Percentiles rank a stretch among this genome's conserved stretches.
Conservation (phyloP, 2,113 vertebrate genomes). For the Catagonus wagneri region DNA sequence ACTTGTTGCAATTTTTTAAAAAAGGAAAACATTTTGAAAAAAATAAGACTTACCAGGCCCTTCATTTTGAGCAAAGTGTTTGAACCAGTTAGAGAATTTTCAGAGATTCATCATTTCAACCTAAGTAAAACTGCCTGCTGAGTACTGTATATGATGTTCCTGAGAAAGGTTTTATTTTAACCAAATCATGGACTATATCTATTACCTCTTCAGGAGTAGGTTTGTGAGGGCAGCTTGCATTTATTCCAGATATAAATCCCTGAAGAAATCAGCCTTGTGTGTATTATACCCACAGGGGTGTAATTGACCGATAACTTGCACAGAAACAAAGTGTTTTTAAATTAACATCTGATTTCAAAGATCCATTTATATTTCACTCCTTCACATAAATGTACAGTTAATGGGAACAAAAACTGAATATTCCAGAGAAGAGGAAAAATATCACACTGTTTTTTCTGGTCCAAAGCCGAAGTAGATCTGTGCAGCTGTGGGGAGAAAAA, state of each 20-base stretch:
- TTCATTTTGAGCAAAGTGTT: neutral
- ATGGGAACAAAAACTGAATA: constrained; percentile 36
- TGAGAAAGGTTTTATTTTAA: neutral
- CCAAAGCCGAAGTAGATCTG: constrained; percentile 18
- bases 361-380: constrained; percentile 11
- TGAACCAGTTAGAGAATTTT: neutral
- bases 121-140: neutral
- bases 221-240: neutral
- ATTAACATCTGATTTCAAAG: constrained; percentile 35
- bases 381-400: constrained; percentile 48
- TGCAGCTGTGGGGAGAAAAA: neutral
- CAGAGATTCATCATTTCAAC: neutral
- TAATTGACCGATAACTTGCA: neutral
- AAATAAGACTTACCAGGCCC: neutral
- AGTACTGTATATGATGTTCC: neutral
- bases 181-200: neutral
- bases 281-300: neutral
- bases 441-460: constrained; percentile 22
- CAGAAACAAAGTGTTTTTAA: constrained; percentile 1
- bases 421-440: constrained; percentile 34
- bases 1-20: neutral
- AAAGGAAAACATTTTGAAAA: neutral
- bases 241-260: neutral
- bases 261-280: neutral
- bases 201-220: neutral